A percentile compares a stretch with the other conserved stretches of the same genome.
These are phyloP conservation scores for Clanis bilineata DNA, from an alignment of 2,888 invertebrate genomes.

Conservation along the genomic window DNA sequence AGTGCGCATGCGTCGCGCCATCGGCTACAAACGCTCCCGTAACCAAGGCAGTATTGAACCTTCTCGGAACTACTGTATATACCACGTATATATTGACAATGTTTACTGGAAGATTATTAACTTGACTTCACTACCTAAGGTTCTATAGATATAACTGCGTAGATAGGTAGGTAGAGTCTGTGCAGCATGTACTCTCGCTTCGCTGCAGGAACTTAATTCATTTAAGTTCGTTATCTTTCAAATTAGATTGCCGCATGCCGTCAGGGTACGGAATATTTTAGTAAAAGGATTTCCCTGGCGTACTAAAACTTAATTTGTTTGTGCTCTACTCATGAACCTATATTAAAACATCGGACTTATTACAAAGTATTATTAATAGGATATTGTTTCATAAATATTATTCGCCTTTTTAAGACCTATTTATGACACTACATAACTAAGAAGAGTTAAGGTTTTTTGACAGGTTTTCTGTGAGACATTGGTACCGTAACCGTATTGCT, in stretches of 20 bases:
- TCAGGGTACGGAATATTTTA: neutral
- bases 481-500: no score
- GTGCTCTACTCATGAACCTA: neutral
- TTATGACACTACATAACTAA: no score
- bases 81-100: neutral
- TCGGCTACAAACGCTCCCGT: conserved; percentile 54
- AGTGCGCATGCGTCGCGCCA: conserved; percentile 57
- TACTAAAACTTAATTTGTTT: no score
- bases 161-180: neutral
- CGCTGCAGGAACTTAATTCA: neutral
- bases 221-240: neutral
- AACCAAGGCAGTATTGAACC: conserved; percentile 57
- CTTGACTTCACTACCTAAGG: neutral
- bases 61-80: conserved; percentile 19
- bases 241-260: neutral
- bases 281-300: neutral
- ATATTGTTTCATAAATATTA: no score
- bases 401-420: no score
- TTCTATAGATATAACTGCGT: neutral
- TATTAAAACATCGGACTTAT: no score
- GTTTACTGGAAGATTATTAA: conserved; percentile 8
- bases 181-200: neutral
- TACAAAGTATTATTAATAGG: no score
- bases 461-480: no score
- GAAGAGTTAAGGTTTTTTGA: no score